phyloP scores from a whole-genome alignment of 2,888 invertebrate genomes.

The Neocrepidodera transversa region DNA sequence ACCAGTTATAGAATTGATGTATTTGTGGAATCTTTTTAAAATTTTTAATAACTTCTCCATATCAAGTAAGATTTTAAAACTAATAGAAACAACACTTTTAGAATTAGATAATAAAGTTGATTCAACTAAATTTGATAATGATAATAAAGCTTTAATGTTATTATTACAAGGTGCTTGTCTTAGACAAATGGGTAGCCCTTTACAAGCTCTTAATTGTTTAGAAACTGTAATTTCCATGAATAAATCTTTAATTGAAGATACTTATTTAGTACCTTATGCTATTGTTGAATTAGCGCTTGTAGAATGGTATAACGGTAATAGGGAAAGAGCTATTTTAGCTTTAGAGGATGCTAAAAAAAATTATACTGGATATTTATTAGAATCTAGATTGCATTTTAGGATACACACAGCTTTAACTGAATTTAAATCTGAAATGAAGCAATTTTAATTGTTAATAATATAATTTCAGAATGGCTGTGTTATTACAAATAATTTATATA shows the following conservation, averaged over 20 bases:
- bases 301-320: constrained; percentile 73
- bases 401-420: constrained; percentile 77
- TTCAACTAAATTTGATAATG: constrained; percentile 66
- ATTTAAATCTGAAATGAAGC: constrained; percentile 54
- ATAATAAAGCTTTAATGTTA: constrained; percentile 78
- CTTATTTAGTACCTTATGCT: constrained; percentile 85
- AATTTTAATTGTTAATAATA: no score
- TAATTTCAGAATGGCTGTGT: no score
- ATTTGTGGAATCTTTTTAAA: constrained; percentile 91
- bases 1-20: constrained; percentile 88
- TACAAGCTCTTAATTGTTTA: constrained; percentile 79
- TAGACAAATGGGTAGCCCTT: constrained; percentile 76
- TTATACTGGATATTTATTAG: constrained; percentile 85
- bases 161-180: constrained; percentile 86
- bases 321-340: constrained; percentile 71
- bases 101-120: constrained; percentile 51
- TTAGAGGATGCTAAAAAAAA: constrained; percentile 87
- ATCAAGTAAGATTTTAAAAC: constrained; percentile 69
- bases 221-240: constrained; percentile 69
- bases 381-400: constrained; percentile 88
- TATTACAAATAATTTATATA: no score
- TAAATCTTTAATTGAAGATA: constrained; percentile 80
- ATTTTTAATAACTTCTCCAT: constrained; percentile 74
- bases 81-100: constrained; percentile 65
- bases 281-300: constrained; percentile 85